A percentile compares a stretch with the other conserved stretches of the same genome.
Conservation (phyloP, 2,113 vertebrate species). For the Gavia stellata region DNA sequence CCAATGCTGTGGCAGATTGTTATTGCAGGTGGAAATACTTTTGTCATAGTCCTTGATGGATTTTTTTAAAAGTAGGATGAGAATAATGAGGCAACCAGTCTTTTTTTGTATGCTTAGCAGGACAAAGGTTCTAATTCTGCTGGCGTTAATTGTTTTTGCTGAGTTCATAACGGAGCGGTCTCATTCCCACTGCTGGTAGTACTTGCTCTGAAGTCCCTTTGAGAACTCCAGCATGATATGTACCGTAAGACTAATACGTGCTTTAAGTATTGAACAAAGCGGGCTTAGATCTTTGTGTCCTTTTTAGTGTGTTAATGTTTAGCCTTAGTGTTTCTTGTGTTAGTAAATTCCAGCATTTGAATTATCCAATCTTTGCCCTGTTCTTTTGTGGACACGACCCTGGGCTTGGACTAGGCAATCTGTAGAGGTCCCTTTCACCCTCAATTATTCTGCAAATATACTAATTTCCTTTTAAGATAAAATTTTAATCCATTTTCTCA, state of each 20-base stretch:
- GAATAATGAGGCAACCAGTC: neutral
- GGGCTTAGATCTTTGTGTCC: neutral
- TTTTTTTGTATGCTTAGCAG: neutral
- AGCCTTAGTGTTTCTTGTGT: neutral
- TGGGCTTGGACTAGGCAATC: neutral
- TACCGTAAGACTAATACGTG: accelerated
- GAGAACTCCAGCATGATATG: neutral
- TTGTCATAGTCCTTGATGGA: neutral
- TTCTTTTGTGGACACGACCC: neutral
- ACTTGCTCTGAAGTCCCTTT: neutral
- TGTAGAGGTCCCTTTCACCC: neutral
- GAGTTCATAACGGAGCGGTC: neutral
- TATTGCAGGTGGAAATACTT: slow-evolving; percentile 54
- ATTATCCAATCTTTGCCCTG: neutral
- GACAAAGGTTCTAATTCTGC: neutral
- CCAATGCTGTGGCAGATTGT: slow-evolving; percentile 33
- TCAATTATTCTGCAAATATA: neutral
- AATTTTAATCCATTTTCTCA: neutral
- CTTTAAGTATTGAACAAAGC: neutral
- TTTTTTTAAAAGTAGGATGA: neutral
- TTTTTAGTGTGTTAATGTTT: neutral
- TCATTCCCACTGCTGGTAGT: neutral
- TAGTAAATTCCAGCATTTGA: neutral
- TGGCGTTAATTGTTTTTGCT: neutral
- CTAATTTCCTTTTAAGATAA: neutral